Evolutionary conservation across 2,113 vertebrate genomes (phyloP).

Genomic region (Narcine bancroftii): DNA sequence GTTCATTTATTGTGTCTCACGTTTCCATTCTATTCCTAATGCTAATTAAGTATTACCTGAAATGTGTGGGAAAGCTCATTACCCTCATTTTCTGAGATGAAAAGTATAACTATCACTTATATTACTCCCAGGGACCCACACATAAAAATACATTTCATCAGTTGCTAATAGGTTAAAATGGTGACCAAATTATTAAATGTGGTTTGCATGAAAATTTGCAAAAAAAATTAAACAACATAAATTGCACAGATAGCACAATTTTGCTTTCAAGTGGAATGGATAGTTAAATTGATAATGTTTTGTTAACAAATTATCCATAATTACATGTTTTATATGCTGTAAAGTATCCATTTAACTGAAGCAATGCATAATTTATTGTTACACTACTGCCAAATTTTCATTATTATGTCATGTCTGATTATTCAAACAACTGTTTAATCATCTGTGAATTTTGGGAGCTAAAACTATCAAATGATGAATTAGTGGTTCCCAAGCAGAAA

Average conservation of each 20-base stretch:
- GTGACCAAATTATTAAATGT: constrained; percentile 22
- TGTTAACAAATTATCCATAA: constrained; percentile 37
- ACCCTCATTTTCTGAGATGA: not conserved
- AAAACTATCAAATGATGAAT: constrained; percentile 25
- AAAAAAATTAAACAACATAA: constrained; percentile 22
- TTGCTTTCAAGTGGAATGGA: constrained; percentile 24
- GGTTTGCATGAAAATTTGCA: not conserved
- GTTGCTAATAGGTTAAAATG: constrained; percentile 35
- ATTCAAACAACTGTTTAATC: constrained; percentile 34
- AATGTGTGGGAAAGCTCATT: not conserved
- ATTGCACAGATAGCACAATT: constrained; percentile 23
- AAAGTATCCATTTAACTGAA: constrained; percentile 30
- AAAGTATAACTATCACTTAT: constrained; percentile 15
- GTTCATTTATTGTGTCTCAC: constrained; percentile 1
- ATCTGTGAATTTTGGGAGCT: constrained; percentile 32
- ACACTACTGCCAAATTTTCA: constrained; percentile 9
- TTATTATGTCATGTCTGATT: not conserved
- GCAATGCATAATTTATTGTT: constrained; percentile 36
- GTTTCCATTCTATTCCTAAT: not conserved
- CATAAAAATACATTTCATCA: constrained; percentile 32
- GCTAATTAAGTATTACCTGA: constrained; percentile 27
- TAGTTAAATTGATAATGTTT: constrained; percentile 32
- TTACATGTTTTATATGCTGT: constrained; percentile 35
- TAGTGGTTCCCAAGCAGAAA: not conserved
- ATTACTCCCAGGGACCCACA: constrained; percentile 8